Conservation (phyloP, 2,113 vertebrate species). For the Ciconia stormi region DNA sequence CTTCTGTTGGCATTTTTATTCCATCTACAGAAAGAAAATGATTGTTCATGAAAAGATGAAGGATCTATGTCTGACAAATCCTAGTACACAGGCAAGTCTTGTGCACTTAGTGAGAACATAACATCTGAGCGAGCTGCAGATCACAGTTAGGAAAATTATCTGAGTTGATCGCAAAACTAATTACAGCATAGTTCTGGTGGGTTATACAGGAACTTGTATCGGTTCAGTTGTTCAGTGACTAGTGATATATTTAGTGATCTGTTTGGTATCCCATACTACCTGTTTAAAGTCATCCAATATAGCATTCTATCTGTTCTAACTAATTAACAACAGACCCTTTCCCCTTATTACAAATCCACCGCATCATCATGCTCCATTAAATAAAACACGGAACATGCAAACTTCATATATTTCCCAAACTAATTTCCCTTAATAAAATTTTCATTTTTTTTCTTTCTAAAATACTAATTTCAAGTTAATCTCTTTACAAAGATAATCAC, state of each 20-base stretch:
- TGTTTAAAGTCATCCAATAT: neutral
- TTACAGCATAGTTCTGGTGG: neutral
- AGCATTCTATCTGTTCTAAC: neutral
- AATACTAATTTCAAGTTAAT: neutral
- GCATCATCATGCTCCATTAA: neutral
- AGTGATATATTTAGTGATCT: neutral
- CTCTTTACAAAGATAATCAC: neutral
- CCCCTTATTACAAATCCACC: neutral
- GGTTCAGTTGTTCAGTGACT: neutral
- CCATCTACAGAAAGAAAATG: neutral
- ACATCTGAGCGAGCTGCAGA: neutral
- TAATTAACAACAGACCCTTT: neutral
- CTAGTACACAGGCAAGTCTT: neutral
- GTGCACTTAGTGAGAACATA: neutral
- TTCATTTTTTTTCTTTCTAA: neutral
- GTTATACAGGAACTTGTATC: neutral
- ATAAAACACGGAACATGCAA: neutral
- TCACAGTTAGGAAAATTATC: neutral
- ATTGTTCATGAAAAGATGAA: neutral
- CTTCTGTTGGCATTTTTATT: neutral
- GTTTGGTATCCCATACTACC: neutral
- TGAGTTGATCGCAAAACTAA: neutral
- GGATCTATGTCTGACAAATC: neutral
- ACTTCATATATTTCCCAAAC: neutral
- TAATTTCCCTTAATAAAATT: neutral